Evolutionary conservation across 2,797 vertebrate species (phyloP).

Genomic region (Cyprinella venusta): DNA sequence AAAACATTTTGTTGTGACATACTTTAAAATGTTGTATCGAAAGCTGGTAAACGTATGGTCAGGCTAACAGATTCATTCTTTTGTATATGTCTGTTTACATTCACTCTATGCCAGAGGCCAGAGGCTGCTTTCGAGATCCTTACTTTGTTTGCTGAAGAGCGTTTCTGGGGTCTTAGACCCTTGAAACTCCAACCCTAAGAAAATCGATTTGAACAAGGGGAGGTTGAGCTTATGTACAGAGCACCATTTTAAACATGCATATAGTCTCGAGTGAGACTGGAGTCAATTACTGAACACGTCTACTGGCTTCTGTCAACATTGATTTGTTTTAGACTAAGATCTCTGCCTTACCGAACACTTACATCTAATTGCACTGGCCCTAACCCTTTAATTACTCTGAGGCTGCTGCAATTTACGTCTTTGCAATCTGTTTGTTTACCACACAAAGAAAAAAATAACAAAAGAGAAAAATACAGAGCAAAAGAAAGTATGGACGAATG

Average conservation of each 20-base stretch:
- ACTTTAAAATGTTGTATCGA: neutral
- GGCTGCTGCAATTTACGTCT: constrained; percentile 63
- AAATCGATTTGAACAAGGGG: constrained; percentile 41
- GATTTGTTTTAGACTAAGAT: constrained; percentile 73
- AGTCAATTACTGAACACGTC: constrained; percentile 76
- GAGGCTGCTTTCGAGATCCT: constrained; percentile 11
- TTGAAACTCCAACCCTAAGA: constrained; percentile 38
- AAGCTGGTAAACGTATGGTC: neutral
- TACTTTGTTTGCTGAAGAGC: constrained; percentile 43
- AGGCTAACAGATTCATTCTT: neutral
- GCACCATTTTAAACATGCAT: constrained; percentile 41
- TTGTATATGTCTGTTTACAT: constrained; percentile 30
- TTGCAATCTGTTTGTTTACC: constrained; percentile 53
- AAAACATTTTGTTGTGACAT: neutral
- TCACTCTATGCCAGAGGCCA: neutral
- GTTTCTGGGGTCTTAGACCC: neutral
- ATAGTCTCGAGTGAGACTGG: constrained; percentile 47
- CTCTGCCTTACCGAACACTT: constrained; percentile 64
- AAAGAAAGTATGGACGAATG: constrained; percentile 5
- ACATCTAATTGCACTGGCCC: constrained; percentile 70
- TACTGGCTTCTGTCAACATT: constrained; percentile 74
- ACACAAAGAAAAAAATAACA: neutral
- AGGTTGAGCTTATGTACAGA: constrained; percentile 25
- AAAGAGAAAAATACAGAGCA: neutral
- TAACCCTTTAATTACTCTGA: constrained; percentile 78